Base-by-base conservation (phyloP, 2,797 vertebrate species). In the Muscicapa striata region DNA sequence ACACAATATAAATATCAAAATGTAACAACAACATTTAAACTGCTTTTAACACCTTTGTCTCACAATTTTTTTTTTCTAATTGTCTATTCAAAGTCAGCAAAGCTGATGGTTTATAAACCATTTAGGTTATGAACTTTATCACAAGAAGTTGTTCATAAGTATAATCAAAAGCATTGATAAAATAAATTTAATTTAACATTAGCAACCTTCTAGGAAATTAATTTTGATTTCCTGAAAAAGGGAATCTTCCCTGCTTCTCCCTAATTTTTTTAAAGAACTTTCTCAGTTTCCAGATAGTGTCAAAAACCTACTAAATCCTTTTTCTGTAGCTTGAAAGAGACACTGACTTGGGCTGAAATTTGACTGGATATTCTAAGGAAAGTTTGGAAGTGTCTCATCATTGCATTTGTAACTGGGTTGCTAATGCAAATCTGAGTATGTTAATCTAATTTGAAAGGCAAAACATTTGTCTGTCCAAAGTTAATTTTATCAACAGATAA, bases 361-460 rank as follows among this genome's bases (percentile, higher is more conserved):
- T 87, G 18, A 57, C 36, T 34, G 6, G 12, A 16, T 70, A 84
- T 88, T 90, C 90, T 51, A 76, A 68, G 55, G 36, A 54, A 78
- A 63, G 23, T 78, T 77, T 86, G n/a, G 29, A 83, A 21, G 4
- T n/a, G 3, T 48, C 23, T 81, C 46, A 58, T 54, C 38, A 52
- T 8, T 84, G 34, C 54, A 69, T 41, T 87, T 69, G 22, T 45
- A 91, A 74, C 24, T 49, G 34, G 29, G 24, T 49, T 83, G 46
- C 45, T 57, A 23, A 90, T 68, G 54, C 32, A 96, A 89, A 94
- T 68, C 18, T 75, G 15, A 95, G 34, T 62, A 73, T 7, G 49
- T 15, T 83, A 52, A 58, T 66, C 46, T 84, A 30, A 68, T 86
- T 68, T 91, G 40, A 93, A 96, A 88, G n/a, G 26, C 69, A 91